Evolutionary conservation across 1,140 invertebrate genomes (phyloP), one percentile per base, ranked within the genome.

Genomic region (Drosophila takahashii): DNA sequence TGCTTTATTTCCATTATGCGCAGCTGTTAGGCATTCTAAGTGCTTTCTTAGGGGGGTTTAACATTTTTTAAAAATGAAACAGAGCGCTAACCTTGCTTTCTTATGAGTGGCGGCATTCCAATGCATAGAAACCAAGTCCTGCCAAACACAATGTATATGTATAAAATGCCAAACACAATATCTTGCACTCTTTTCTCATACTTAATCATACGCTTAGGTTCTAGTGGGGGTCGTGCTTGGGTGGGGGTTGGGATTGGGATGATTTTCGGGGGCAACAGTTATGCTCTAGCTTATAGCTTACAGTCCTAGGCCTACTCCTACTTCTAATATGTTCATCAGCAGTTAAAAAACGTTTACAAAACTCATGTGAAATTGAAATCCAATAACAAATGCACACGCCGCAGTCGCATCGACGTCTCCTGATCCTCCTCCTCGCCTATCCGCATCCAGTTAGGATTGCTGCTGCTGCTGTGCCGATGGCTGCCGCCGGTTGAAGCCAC

Each of bases 251-350:
- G 26, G 15, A 27, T 27, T 3, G 29, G 11, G 42, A 13, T 62
- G 15, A n/a, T 29, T 16, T 13, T 32, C 15, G 47, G 47, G 70
- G 51, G 37, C 42, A 78, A 69, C 57, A 56, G 54, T 84, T 79
- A 79, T 65, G 78, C 51, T 79, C 83, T 87, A 87, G 83, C 83
- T 87, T 87, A 83, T 81, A 87, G 84, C 83, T 87, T 73, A 85
- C 41, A 77, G 15, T 15, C 64, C 66, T 70, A 70, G n/a, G 27
- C 13, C 56, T 58, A 51, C 42, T 61, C 59, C 59, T 66, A 81
- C 27, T 78, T 22, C 76, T 84, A 85, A 81, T 69, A 66, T 77
- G 73, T 72, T 80, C 73, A 85, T 86, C 48, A 85, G 74, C 81
- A 78, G 71, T 76, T 83, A 76, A 71, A 85, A 85, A 81, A 81